A percentile compares a stretch with the other conserved stretches of the same genome.
Conservation (phyloP, 2,113 vertebrate genomes). For the Illadopsis cleaveri region DNA sequence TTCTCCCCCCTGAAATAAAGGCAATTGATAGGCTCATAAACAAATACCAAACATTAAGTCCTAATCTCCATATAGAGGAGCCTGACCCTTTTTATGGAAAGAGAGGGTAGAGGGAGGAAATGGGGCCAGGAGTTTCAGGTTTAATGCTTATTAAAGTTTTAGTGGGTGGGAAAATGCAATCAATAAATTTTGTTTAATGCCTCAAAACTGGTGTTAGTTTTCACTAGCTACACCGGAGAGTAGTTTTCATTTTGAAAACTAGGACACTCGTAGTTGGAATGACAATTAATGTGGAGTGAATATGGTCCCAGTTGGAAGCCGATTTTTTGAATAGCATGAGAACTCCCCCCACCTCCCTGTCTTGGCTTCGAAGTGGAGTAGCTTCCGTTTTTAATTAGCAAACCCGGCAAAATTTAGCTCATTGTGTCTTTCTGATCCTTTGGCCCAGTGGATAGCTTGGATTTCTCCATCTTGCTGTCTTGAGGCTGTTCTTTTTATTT, state of each 20-base stretch:
- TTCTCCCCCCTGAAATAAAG: not conserved
- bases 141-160: conserved; percentile 67
- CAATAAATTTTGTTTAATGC: conserved; percentile 66
- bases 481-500: conserved; percentile 43
- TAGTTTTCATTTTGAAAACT: conserved; percentile 84
- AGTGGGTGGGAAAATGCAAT: conserved; percentile 61
- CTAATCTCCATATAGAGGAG: conserved; percentile 57
- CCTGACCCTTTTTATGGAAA: conserved; percentile 53
- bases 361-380: conserved; percentile 50
- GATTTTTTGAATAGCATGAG: conserved; percentile 65
- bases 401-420: conserved; percentile 63
- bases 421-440: conserved; percentile 61
- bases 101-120: conserved; percentile 16
- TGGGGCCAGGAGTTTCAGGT: conserved; percentile 24
- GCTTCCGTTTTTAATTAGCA: conserved; percentile 76
- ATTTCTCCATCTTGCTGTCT: conserved; percentile 58
- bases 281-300: conserved; percentile 85
- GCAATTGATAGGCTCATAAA: conserved; percentile 65
- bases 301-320: conserved; percentile 74
- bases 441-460: conserved; percentile 49
- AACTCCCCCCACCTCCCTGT: conserved; percentile 34
- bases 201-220: conserved; percentile 46
- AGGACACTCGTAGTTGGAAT: conserved; percentile 90
- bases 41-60: conserved; percentile 59
- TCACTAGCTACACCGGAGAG: conserved; percentile 46